phyloP scores from a whole-genome alignment of 2,113 vertebrate species.

The Thamnaconus septentrionalis region DNA sequence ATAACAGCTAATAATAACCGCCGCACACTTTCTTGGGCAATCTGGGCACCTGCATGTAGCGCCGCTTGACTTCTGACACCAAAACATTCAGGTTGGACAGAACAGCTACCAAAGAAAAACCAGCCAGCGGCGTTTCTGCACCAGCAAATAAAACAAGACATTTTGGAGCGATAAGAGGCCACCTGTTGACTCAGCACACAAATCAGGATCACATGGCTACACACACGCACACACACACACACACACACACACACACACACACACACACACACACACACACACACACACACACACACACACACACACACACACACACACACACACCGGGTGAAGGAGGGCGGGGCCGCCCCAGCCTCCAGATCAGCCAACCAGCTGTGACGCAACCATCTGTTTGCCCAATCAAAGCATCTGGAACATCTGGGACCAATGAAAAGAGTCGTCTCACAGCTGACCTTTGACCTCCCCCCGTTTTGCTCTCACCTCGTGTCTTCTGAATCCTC shows the following conservation, averaged over 20 bases:
- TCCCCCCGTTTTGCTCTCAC: conserved; percentile 24
- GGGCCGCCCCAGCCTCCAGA: conserved; percentile 14
- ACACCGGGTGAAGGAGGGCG: not conserved
- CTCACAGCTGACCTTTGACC: conserved; percentile 52
- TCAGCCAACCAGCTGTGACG: conserved; percentile 42
- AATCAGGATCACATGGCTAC: not conserved
- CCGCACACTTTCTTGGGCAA: no score
- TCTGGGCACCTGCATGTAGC: no score
- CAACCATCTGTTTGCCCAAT: conserved; percentile 62
- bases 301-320: conserved; percentile 1
- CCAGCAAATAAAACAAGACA: conserved; percentile 17
- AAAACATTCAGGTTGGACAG: no score
- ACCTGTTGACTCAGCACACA: conserved; percentile 4
- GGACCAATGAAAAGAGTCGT: conserved; percentile 33
- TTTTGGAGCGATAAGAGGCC: not conserved
- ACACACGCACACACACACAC: conserved; percentile 2
- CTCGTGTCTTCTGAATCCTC: no score
- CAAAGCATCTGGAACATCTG: conserved; percentile 62
- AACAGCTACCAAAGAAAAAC: no score
- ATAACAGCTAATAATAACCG: no score
- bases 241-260: conserved; percentile 3
- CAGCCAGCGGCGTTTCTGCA: no score
- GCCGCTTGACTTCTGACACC: no score
- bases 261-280: conserved; percentile 30
- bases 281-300: conserved; percentile 3